A percentile compares a stretch with the other conserved stretches of the same genome.
These are phyloP conservation scores for Micronisus gabar DNA, from an alignment of 2,113 vertebrate genomes.

Conservation along the genomic window DNA sequence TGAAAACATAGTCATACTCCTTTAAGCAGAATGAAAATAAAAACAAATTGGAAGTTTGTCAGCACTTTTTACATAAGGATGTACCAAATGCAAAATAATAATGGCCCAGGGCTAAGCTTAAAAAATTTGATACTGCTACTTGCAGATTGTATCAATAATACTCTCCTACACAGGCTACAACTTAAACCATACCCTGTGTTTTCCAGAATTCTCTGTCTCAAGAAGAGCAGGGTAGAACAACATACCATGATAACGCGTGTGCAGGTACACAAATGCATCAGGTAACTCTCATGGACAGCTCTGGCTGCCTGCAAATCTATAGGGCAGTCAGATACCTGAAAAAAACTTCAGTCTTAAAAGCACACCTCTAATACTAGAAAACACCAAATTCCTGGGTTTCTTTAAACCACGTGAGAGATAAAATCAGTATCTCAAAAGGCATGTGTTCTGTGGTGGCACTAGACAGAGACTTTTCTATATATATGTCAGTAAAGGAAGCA, in stretches of 20 bases:
- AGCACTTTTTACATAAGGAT: not conserved
- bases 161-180: not conserved
- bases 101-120: not conserved
- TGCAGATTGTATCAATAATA: not conserved
- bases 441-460: not conserved
- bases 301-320: not conserved
- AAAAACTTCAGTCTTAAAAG: not conserved
- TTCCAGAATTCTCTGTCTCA: not conserved
- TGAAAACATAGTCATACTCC: slow-evolving; percentile 98
- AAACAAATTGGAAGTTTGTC: not conserved
- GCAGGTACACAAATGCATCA: not conserved
- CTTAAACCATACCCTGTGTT: not conserved
- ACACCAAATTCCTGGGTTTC: not conserved
- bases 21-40: slow-evolving; percentile 62
- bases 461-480: not conserved
- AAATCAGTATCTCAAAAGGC: not conserved
- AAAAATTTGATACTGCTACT: not conserved
- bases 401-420: not conserved
- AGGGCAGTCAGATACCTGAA: not conserved
- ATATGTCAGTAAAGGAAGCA: not conserved
- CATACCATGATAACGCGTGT: rapidly evolving
- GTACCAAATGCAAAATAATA: not conserved
- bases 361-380: not conserved
- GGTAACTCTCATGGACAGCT: not conserved
- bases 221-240: not conserved